Conservation (phyloP, 2,888 invertebrate species). For the Erebia aethiops region DNA sequence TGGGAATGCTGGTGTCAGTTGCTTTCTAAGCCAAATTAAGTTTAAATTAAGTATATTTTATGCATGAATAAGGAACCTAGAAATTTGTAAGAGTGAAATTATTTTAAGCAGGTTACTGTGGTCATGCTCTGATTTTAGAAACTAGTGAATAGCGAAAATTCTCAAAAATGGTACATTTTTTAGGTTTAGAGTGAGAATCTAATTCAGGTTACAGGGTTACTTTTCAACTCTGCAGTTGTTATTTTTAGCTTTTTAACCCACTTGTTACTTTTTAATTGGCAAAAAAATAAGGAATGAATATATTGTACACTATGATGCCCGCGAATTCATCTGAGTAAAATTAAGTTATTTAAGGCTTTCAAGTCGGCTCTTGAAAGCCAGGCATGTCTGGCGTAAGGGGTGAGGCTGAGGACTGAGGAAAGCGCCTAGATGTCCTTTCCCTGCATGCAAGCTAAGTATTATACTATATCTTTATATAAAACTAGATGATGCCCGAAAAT, state of each 20-base stretch:
- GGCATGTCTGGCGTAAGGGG: no score
- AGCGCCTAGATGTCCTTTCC: no score
- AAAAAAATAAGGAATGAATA: constrained; percentile 11
- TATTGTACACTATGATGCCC: no score
- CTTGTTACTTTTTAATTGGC: constrained; percentile 20
- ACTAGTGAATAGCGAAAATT: constrained; percentile 11
- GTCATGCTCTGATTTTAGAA: constrained; percentile 24
- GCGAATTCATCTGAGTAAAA: no score
- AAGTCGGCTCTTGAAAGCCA: no score
- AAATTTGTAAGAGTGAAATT: constrained; percentile 20
- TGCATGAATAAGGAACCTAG: constrained; percentile 20
- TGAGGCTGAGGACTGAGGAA: no score
- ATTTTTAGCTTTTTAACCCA: constrained; percentile 8
- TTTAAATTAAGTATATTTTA: constrained; percentile 22
- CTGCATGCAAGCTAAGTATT: no score
- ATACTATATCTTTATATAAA: no score
- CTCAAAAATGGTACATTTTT: constrained; percentile 9
- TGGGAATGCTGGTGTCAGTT: constrained; percentile 3
- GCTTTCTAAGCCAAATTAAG: constrained; percentile 22
- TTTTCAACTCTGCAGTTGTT: constrained; percentile 7
- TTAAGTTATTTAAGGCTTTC: no score
- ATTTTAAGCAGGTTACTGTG: constrained; percentile 22
- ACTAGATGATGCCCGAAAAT: no score
- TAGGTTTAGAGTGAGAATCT: constrained; percentile 15
- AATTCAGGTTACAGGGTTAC: constrained; percentile 14